These are phyloP conservation scores for Galbula dea DNA, from an alignment of 2,113 vertebrate genomes.

Conservation along the genomic window DNA sequence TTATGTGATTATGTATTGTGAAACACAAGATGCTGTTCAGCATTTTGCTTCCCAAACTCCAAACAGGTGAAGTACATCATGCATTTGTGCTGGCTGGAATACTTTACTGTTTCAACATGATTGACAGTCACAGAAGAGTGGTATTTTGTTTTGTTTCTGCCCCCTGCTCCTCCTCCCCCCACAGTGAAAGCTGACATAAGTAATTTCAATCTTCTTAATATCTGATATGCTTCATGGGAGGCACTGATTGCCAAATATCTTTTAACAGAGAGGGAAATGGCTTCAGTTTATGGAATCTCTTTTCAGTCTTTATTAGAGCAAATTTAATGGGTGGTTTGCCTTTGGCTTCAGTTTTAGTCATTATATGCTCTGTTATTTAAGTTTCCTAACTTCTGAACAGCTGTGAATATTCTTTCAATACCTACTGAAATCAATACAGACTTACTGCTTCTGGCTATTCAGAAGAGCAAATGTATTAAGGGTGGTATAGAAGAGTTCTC, in stretches of 20 bases:
- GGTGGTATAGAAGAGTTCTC: not conserved
- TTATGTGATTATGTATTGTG: not conserved
- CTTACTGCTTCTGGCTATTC: not conserved
- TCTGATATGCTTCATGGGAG: not conserved
- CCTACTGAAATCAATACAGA: not conserved
- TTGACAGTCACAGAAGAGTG: not conserved
- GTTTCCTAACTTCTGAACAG: not conserved
- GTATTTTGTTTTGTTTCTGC: not conserved
- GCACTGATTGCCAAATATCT: not conserved
- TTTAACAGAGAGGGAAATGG: not conserved
- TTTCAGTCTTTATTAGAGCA: not conserved
- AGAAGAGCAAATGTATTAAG: not conserved
- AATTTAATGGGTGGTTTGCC: not conserved
- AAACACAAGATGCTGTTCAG: slow-evolving; percentile 5
- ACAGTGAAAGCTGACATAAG: not conserved
- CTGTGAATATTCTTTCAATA: not conserved
- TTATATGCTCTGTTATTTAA: not conserved
- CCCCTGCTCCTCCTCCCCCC: not conserved
- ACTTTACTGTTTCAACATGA: not conserved
- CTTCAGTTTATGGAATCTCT: not conserved
- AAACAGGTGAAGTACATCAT: not conserved
- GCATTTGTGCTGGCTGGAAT: not conserved
- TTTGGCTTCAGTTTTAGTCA: not conserved
- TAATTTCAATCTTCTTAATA: not conserved
- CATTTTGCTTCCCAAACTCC: not conserved